Evolutionary conservation across 1,140 invertebrate species (phyloP), one percentile per base, ranked within the genome.

Genomic region (Drosophila asahinai): DNA sequence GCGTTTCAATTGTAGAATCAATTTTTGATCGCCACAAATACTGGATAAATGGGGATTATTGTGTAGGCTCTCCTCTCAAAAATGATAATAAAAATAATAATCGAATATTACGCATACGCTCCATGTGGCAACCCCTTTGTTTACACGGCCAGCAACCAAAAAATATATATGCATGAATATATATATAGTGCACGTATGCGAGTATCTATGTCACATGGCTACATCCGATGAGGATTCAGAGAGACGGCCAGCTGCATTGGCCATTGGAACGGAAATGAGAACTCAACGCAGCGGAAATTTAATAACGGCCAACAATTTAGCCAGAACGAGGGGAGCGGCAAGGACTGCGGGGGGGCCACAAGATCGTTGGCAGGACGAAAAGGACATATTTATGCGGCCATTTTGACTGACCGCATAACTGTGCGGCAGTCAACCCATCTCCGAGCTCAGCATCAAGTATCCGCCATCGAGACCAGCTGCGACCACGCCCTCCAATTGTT

Each of bases 261-360:
- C 84, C 86, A 89, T 87, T 77, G 81, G 83, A 89, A 87, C 84
- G 84, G 84, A 89, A 87, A 87, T 87, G 84, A 87, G 84, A 87
- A 84, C 84, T 87, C 84, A 87, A 87, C 86, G 84, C 84, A 87
- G 84, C 84, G 84, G 84, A 87, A 87, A 87, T 87, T 87, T 87
- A 87, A 87, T 87, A 87, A 87, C 84, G 84, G 89, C 81, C 84
- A 87, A 83, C 84, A 87, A 87, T 87, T 87, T 87, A 84, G 84
- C 81, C 49, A 65, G 54, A 25, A 57, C 54, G 54, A 55, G 52
- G 52, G 33, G 7, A 15, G 19, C 25, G 27, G 19, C 14, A 36
- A 55, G 12, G 51, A 33, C 15, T 40, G 22, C 22, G 22, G 33
- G 48, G 48, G 51, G 7, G 61, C 54, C 67, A 60, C 67, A 47